Percentiles rank a stretch among this genome's conserved stretches.
phyloP scores from a whole-genome alignment of 35 echinoderm and acorn worm genomes.

The Lytechinus pictus region DNA sequence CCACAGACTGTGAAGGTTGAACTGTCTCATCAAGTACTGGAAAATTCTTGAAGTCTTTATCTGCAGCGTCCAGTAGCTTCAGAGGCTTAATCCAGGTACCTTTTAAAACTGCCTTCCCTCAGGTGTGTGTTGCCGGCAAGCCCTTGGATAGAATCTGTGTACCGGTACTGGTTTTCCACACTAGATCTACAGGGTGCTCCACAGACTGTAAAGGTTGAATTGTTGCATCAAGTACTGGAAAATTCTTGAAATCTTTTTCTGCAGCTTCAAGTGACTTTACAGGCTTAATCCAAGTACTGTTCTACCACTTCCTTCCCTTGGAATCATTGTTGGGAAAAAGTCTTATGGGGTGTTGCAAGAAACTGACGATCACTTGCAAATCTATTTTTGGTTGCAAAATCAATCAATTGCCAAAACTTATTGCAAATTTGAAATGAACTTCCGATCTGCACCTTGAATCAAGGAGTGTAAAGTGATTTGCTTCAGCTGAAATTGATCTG shows the following conservation, averaged over 20 bases:
- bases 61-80: background rate
- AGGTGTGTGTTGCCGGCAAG: background rate
- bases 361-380: too few relatives aligned
- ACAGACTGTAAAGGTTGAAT: background rate
- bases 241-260: background rate
- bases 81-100: background rate
- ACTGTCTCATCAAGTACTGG: background rate
- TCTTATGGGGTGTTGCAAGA: background rate
- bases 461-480: too few relatives aligned
- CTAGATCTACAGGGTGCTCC: background rate
- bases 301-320: constrained; percentile 24
- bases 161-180: background rate
- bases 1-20: background rate
- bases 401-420: too few relatives aligned
- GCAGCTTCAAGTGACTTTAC: background rate
- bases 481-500: too few relatives aligned
- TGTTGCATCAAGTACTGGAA: background rate
- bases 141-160: background rate
- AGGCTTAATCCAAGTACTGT: background rate
- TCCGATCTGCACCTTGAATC: too few relatives aligned
- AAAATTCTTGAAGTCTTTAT: background rate
- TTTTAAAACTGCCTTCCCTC: background rate
- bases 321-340: background rate
- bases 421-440: too few relatives aligned
- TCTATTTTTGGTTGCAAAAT: too few relatives aligned